Evolutionary conservation across 2,797 vertebrate species (phyloP), one percentile per base, ranked within the genome.

Genomic region (Acanthurus lineatus): DNA sequence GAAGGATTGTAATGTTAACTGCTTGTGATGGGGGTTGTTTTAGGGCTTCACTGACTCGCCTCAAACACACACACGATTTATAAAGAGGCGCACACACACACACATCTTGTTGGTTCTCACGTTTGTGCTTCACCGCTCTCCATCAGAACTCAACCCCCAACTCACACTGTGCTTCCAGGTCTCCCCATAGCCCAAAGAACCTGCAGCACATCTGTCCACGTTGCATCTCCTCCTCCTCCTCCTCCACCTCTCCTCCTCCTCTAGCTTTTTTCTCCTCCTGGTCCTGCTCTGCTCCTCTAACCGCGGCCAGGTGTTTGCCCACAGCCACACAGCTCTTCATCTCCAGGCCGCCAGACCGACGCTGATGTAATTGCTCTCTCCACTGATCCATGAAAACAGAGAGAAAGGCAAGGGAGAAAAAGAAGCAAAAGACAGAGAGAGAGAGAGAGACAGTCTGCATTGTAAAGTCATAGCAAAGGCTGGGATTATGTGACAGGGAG

Each of bases 281-380:
- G 73, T 85, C 70, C 85, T 77, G 73, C 87, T 76, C 84, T 60
- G 81, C 85, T 87, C 76, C 82, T 87, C 77, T 91, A 93, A 91
- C 86, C 76, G 84, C 69, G 89, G 88, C 92, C 92, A 94, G 93
- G 92, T 93, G 92, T 95, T 94, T 85, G 92, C 90, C 93, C 88
- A 84, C 66, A 94, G 90, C 91, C 89, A 79, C 91, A 75, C 91
- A 76, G 85, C 87, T 86, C 92, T 89, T 88, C 86, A 86, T 89
- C 91, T 91, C 81, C 86, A 85, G 87, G 88, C 92, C 83, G 83
- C 88, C 91, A 91, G 91, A 90, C 87, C 89, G 84, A 89, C 77
- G 85, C 93, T 93, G 93, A 94, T 93, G 93, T 93, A 93, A 94
- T 92, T 92, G 91, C 89, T 93, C 92, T 93, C 89, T 90, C 79